phyloP scores from a whole-genome alignment of 1,140 invertebrate genomes.

The Cecropterus lyciades region DNA sequence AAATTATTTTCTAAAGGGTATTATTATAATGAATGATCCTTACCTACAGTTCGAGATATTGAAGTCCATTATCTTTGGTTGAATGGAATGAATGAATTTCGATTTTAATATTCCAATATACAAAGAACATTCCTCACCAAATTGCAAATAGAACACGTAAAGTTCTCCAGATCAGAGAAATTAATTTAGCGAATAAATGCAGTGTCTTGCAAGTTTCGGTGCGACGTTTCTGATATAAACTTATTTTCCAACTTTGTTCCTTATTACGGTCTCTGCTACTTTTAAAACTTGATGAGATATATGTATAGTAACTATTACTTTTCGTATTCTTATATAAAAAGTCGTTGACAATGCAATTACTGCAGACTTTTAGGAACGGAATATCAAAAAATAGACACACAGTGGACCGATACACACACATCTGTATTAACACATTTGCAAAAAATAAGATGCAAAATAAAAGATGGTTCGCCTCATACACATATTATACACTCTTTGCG shows the following conservation, averaged over 20 bases:
- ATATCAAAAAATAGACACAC: too few relatives aligned
- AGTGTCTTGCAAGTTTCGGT: conserved; percentile 19
- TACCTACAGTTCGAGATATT: too few relatives aligned
- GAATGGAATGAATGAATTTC: background rate
- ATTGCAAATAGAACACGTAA: conserved; percentile 30
- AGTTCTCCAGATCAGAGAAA: conserved; percentile 28
- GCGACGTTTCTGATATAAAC: conserved; percentile 24
- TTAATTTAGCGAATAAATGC: conserved; percentile 32
- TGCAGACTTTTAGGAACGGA: too few relatives aligned
- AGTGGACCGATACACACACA: too few relatives aligned
- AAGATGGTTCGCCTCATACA: too few relatives aligned
- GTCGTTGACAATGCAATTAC: too few relatives aligned
- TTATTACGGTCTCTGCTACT: conserved; percentile 10
- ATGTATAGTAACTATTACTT: background rate
- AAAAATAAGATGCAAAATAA: too few relatives aligned
- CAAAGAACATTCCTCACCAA: conserved; percentile 22
- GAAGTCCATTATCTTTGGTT: background rate
- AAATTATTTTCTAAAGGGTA: too few relatives aligned
- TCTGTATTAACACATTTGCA: too few relatives aligned
- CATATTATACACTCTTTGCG: too few relatives aligned
- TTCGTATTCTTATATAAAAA: too few relatives aligned
- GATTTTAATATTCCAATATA: conserved; percentile 19
- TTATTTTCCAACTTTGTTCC: conserved; percentile 21
- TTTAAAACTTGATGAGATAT: background rate
- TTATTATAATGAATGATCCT: too few relatives aligned